A percentile compares a stretch with the other conserved stretches of the same genome.
These are phyloP conservation scores for Amazona vittata DNA, from an alignment of 2,113 vertebrate species.

Conservation along the genomic window DNA sequence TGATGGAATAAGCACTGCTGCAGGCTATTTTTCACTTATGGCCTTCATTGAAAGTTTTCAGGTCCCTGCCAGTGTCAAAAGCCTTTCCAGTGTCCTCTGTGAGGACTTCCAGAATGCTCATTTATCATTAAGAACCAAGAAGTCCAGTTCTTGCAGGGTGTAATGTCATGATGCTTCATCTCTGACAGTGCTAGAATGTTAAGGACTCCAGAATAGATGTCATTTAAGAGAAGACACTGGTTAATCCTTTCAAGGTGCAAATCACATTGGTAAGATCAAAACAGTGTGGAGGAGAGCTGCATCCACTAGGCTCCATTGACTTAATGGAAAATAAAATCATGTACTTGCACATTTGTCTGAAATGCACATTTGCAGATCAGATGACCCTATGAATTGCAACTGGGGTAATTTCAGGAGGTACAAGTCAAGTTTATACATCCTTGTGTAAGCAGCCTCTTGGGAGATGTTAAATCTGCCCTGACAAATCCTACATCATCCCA, in stretches of 20 bases:
- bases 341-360: not conserved
- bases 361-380: not conserved
- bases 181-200: not conserved
- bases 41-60: not conserved
- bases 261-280: not conserved
- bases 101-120: not conserved
- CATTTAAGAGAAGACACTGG: not conserved
- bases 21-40: rapidly evolving
- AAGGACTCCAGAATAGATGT: not conserved
- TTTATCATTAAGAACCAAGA: not conserved
- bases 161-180: not conserved
- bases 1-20: not conserved
- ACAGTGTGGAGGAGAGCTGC: not conserved
- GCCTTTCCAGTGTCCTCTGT: not conserved
- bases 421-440: not conserved
- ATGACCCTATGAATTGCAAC: not conserved
- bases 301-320: not conserved
- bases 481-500: not conserved
- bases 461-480: not conserved
- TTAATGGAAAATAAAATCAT: not conserved
- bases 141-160: not conserved
- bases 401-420: not conserved
- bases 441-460: not conserved
- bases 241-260: not conserved
- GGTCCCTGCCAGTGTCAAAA: not conserved